These are phyloP conservation scores for Neotragus pygmaeus DNA, from an alignment of 2,113 vertebrate genomes.

Conservation along the genomic window DNA sequence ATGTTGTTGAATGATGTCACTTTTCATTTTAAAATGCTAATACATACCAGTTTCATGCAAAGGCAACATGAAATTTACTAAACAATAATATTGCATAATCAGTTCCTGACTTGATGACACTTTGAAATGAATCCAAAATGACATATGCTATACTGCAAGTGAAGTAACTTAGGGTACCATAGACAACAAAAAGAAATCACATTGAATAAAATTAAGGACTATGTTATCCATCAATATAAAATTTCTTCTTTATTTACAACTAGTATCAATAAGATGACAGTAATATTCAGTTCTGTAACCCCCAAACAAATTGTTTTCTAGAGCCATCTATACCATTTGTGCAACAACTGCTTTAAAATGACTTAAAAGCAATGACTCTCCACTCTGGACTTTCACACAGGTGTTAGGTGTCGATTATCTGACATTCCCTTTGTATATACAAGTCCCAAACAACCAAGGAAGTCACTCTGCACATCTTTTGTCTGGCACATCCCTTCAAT, in stretches of 20 bases:
- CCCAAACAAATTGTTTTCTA: slow-evolving; percentile 42
- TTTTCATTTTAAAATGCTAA: slow-evolving; percentile 69
- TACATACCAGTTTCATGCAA: slow-evolving; percentile 73
- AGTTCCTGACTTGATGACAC: slow-evolving; percentile 81
- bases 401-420: slow-evolving; percentile 20
- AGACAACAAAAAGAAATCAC: slow-evolving; percentile 52
- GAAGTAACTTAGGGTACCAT: slow-evolving; percentile 67
- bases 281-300: slow-evolving; percentile 42
- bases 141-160: slow-evolving; percentile 64
- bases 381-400: slow-evolving; percentile 9
- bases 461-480: neutral
- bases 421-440: neutral
- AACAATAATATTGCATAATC: slow-evolving; percentile 78
- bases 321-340: slow-evolving; percentile 39
- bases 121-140: slow-evolving; percentile 74
- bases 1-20: slow-evolving; percentile 48
- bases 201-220: slow-evolving; percentile 61
- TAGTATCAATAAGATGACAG: slow-evolving; percentile 46
- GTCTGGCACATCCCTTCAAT: neutral
- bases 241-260: slow-evolving; percentile 32
- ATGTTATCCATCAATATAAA: slow-evolving; percentile 52
- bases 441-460: neutral
- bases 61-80: slow-evolving; percentile 80
- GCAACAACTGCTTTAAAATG: slow-evolving; percentile 46
- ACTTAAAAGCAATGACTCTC: slow-evolving; percentile 36